phyloP scores from a whole-genome alignment of 2,797 vertebrate genomes.

The Microcaecilia unicolor region DNA sequence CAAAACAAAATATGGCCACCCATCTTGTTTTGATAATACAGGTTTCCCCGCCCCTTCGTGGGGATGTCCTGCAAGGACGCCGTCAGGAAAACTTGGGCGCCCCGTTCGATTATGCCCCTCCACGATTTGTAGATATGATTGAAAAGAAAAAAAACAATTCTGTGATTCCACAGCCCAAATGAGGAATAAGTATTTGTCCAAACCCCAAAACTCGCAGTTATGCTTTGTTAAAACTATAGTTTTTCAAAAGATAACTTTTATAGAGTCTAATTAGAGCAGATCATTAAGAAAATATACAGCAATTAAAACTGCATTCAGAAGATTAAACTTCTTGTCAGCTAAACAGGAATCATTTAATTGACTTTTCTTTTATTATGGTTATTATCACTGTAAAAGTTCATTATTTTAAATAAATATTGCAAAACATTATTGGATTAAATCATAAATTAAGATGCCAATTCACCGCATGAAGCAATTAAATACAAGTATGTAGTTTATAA shows the following conservation, averaged over 20 bases:
- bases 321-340: conserved; percentile 36
- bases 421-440: conserved; percentile 26
- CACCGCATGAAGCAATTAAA: conserved; percentile 34
- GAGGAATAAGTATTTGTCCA: too few relatives aligned
- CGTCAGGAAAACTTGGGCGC: too few relatives aligned
- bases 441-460: conserved; percentile 22
- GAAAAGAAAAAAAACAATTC: too few relatives aligned
- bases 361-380: conserved; percentile 27
- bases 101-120: too few relatives aligned
- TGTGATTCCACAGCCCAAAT: too few relatives aligned
- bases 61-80: too few relatives aligned
- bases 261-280: conserved; percentile 32
- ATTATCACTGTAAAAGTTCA: conserved; percentile 31
- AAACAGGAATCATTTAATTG: conserved; percentile 32
- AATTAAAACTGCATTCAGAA: conserved; percentile 39
- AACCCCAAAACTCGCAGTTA: too few relatives aligned
- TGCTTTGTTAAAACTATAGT: conserved; percentile 15
- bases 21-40: too few relatives aligned
- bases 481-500: too few relatives aligned
- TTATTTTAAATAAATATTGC: conserved; percentile 33
- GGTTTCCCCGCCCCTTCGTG: too few relatives aligned
- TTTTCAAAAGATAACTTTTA: conserved; percentile 19
- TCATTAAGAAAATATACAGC: conserved; percentile 41
- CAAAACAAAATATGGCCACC: too few relatives aligned
- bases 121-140: too few relatives aligned